These are phyloP conservation scores for Scaptomyza caliginosa DNA, from an alignment of 2,888 invertebrate genomes.

Conservation along the genomic window DNA sequence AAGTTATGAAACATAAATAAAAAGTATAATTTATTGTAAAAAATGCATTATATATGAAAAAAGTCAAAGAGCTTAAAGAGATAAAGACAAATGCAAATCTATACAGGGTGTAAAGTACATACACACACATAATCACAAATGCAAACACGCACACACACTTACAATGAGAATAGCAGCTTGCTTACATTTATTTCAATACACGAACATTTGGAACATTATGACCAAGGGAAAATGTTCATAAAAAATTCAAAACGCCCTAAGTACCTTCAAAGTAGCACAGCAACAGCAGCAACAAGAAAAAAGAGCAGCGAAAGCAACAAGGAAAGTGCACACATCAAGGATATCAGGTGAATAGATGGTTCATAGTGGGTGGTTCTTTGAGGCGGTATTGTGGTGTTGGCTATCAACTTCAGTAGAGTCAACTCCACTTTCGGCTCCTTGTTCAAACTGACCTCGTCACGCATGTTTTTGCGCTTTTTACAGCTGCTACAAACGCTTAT, in stretches of 20 bases:
- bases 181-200: constrained; percentile 74
- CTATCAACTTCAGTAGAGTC: constrained; percentile 14
- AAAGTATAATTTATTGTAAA: no score
- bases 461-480: constrained; percentile 76
- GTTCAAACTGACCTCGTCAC: constrained; percentile 61
- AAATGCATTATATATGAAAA: neutral
- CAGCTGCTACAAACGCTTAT: constrained; percentile 71
- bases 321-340: constrained; percentile 53
- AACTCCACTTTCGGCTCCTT: constrained; percentile 33
- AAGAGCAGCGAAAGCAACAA: constrained; percentile 20
- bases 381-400: neutral
- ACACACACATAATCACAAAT: neutral
- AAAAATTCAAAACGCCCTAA: constrained; percentile 77
- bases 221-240: constrained; percentile 61
- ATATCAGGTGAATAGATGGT: constrained; percentile 1
- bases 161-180: constrained; percentile 18
- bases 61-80: neutral
- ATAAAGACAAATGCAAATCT: constrained; percentile 11
- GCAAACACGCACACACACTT: constrained; percentile 6
- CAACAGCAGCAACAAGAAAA: constrained; percentile 26
- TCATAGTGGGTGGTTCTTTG: neutral
- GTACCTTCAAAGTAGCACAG: constrained; percentile 67
- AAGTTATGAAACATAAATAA: neutral
- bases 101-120: neutral
- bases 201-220: constrained; percentile 57